Base-by-base conservation (phyloP, 2,888 invertebrate species). In the Aplocera efformata region DNA sequence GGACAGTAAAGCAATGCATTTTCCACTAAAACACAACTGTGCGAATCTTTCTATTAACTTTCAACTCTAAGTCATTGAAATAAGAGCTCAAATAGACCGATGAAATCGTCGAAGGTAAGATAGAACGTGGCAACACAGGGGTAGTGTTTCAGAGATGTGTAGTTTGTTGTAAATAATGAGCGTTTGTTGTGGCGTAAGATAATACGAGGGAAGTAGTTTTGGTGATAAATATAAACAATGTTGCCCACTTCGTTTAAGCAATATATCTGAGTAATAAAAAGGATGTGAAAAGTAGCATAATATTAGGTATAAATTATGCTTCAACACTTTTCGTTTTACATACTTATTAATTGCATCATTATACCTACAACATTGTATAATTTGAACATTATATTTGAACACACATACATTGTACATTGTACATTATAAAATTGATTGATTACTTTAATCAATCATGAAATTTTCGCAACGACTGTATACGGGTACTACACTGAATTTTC, bases 91-190 rank as follows among this genome's bases (percentile, higher is more conserved):
- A 6, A 13, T 17, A 13, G 20, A 7, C 6, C 35, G 42, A 51
- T 42, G 23, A 40, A 23, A 42, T 13, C 11, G 10, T 24, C 41
- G 35, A 31, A 31, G 21, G 11, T 25, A 37, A 50, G 42, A 49
- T 50, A 27, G 49, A 45, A 57, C 51, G 57, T 55, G 41, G 48
- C 41, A 32, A 39, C 40, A 32, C 41, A 27, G 51, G 67, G 48
- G 58, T 70, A 53, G 47, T 52, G 58, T 64, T 65, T 58, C 70
- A 46, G 55, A 58, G 58, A 65, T 64, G 69, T 74, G 72, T 72
- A 74, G 77, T 75, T 74, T 70, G 67, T 51, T 64, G 68, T 68
- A 66, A 75, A 66, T 77, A 77, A 76, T 68, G 65, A 40, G 26
- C 40, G 62, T 63, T 46, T 53, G 51, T 27, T 52, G 58, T 48